Conservation (phyloP, 1,140 invertebrate genomes). For the Drosophila lacertosa region DNA sequence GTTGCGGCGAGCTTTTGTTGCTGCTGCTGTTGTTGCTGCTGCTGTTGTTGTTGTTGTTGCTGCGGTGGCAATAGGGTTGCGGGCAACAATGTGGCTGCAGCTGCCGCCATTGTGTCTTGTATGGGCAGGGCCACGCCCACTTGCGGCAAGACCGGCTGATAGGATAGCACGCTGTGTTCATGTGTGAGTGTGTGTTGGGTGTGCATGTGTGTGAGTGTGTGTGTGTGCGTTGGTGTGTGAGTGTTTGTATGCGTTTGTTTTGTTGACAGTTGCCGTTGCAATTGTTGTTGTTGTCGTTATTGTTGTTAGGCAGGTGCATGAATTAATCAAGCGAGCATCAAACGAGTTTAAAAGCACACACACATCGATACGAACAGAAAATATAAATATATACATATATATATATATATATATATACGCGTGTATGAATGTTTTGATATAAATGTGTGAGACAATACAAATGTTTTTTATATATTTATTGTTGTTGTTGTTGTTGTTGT, state of each 20-base stretch:
- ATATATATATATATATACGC: slow-evolving; percentile 6
- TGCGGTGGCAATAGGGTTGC: slow-evolving; percentile 21
- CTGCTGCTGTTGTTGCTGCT: slow-evolving; percentile 36
- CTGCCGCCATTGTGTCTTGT: slow-evolving; percentile 42
- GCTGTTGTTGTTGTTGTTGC: slow-evolving; percentile 24
- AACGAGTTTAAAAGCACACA: slow-evolving; percentile 22
- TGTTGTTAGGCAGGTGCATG: slow-evolving; percentile 22
- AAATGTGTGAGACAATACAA: not conserved
- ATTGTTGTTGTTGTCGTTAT: slow-evolving; percentile 12
- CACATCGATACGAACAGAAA: slow-evolving; percentile 22
- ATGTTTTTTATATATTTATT: slow-evolving; percentile 6
- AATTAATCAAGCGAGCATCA: slow-evolving; percentile 40
- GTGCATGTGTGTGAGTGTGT: slow-evolving; percentile 5
- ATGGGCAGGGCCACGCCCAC: slow-evolving; percentile 40
- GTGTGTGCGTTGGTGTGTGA: not conserved
- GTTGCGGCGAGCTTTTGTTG: slow-evolving; percentile 55
- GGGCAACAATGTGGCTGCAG: slow-evolving; percentile 39
- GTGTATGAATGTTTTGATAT: no score
- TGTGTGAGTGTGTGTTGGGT: slow-evolving; percentile 3
- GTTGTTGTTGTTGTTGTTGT: slow-evolving; percentile 29
- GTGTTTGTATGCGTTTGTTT: slow-evolving; percentile 6
- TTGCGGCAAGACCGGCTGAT: slow-evolving; percentile 65
- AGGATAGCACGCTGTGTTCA: slow-evolving; percentile 69
- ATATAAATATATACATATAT: slow-evolving; percentile 11
- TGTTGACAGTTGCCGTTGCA: slow-evolving; percentile 13